Conservation (phyloP, 2,888 invertebrate genomes). For the Drosophila monieri region DNA sequence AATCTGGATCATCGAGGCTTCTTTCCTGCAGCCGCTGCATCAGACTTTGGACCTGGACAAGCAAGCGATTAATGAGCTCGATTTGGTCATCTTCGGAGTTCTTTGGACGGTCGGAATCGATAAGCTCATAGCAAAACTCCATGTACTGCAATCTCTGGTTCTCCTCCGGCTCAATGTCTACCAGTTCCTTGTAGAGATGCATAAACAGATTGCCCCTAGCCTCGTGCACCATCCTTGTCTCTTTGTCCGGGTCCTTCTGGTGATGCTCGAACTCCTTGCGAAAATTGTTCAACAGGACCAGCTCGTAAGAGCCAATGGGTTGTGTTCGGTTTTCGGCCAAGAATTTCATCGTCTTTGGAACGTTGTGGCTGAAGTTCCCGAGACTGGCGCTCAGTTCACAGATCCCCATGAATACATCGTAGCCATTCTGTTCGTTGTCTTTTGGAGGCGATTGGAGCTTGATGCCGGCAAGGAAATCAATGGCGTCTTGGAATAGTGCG, state of each 20-base stretch:
- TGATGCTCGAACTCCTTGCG: slow-evolving; percentile 20
- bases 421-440: not conserved
- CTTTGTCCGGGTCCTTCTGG: not conserved
- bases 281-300: slow-evolving; percentile 30
- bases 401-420: slow-evolving; percentile 10
- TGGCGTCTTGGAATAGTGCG: not conserved
- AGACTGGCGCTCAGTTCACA: slow-evolving; percentile 16
- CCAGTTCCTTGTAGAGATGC: slow-evolving; percentile 34
- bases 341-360: not conserved
- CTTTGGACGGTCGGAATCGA: not conserved
- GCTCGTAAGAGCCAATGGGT: not conserved
- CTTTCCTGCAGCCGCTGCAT: not conserved
- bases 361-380: slow-evolving; percentile 11
- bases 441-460: not conserved
- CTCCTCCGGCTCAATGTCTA: slow-evolving; percentile 16
- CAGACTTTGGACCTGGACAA: not conserved
- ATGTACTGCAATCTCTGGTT: slow-evolving; percentile 11
- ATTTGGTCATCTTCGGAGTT: not conserved
- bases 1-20: not conserved
- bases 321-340: not conserved
- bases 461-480: not conserved
- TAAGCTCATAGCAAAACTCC: slow-evolving; percentile 27
- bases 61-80: slow-evolving; percentile 20
- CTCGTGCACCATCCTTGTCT: slow-evolving; percentile 7
- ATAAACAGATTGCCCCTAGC: slow-evolving; percentile 30